These are phyloP conservation scores for Pelobates fuscus DNA, from an alignment of 2,113 vertebrate genomes.

Conservation along the genomic window DNA sequence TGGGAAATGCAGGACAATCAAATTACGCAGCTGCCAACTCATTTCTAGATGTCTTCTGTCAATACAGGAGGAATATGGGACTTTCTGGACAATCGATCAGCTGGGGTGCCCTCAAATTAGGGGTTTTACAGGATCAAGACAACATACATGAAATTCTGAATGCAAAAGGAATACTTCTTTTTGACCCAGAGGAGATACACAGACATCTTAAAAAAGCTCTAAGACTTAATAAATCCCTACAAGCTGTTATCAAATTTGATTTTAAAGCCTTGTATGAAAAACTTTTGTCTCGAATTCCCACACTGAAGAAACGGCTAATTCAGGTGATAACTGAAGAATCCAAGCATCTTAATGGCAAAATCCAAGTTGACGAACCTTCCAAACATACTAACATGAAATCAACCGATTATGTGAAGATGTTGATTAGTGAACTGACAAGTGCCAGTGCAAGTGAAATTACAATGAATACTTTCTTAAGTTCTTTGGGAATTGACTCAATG, in stretches of 20 bases:
- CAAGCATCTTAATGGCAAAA: conserved; percentile 1
- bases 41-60: conserved; percentile 79
- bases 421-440: conserved; percentile 67
- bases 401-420: conserved; percentile 63
- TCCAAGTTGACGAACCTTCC: conserved; percentile 29
- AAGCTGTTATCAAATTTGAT: conserved; percentile 75
- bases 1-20: conserved; percentile 77
- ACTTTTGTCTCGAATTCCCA: conserved; percentile 63
- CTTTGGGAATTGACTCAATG: conserved; percentile 83
- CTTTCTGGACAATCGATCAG: conserved; percentile 81
- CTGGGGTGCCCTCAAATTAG: conserved; percentile 82
- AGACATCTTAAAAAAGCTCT: conserved; percentile 71
- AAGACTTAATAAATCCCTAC: conserved; percentile 70
- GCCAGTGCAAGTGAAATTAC: conserved; percentile 62
- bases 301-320: conserved; percentile 67
- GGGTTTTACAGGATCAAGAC: conserved; percentile 71
- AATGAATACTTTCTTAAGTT: conserved; percentile 62
- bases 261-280: conserved; percentile 64
- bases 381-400: conserved; percentile 23
- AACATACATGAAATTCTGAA: conserved; percentile 72
- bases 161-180: conserved; percentile 73
- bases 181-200: conserved; percentile 73
- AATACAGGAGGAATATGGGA: conserved; percentile 76
- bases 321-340: conserved; percentile 64
- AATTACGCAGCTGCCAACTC: conserved; percentile 87